Percentiles rank a stretch among this genome's conserved stretches.
These are phyloP conservation scores for Phasia obesa DNA, from an alignment of 2,888 invertebrate genomes.

Conservation along the genomic window DNA sequence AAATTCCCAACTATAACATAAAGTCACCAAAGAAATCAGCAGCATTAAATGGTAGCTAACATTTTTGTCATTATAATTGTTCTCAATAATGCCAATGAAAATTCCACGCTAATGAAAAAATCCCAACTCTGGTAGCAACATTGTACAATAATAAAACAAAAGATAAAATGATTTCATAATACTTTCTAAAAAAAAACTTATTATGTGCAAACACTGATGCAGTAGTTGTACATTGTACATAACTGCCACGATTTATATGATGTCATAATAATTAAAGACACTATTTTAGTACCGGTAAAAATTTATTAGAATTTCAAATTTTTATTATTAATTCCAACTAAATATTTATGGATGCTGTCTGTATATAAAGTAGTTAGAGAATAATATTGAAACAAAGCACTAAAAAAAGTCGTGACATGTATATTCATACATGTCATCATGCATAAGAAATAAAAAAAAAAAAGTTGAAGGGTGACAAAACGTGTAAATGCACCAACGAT, in stretches of 20 bases:
- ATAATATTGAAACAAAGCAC: not conserved
- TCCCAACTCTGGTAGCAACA: too few relatives aligned
- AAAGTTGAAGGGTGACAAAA: slow-evolving; percentile 68
- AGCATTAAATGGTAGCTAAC: too few relatives aligned
- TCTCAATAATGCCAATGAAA: too few relatives aligned
- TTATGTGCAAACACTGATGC: too few relatives aligned
- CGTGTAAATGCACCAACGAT: slow-evolving; percentile 33
- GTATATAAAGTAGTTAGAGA: not conserved
- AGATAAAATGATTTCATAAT: too few relatives aligned
- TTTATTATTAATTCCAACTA: slow-evolving; percentile 58
- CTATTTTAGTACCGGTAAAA: slow-evolving; percentile 30
- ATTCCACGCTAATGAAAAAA: too few relatives aligned
- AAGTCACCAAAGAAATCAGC: too few relatives aligned
- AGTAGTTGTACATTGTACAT: not conserved
- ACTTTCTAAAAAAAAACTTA: too few relatives aligned
- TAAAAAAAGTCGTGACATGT: slow-evolving; percentile 61
- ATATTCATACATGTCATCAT: too few relatives aligned
- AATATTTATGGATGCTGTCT: slow-evolving; percentile 52
- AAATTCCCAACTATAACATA: too few relatives aligned
- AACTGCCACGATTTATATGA: slow-evolving; percentile 42
- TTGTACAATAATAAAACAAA: too few relatives aligned
- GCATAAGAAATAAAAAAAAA: slow-evolving; percentile 34
- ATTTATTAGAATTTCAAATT: slow-evolving; percentile 66
- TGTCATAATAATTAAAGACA: slow-evolving; percentile 56
- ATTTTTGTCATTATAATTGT: too few relatives aligned